These are phyloP conservation scores for Mustela nigripes DNA, from an alignment of 2,113 vertebrate species.

Conservation along the genomic window DNA sequence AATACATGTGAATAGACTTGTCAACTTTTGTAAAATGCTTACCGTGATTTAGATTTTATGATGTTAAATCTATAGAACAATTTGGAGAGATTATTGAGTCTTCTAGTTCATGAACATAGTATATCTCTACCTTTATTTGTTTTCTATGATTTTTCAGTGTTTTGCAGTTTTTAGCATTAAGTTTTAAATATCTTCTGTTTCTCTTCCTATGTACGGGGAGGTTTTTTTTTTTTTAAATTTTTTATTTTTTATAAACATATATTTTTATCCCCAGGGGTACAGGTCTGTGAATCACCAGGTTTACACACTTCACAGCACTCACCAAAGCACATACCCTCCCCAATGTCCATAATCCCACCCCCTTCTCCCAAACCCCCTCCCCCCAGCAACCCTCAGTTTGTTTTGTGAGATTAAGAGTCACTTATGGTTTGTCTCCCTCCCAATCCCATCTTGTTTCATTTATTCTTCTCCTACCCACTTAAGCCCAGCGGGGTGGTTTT, in stretches of 20 bases:
- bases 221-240: neutral
- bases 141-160: neutral
- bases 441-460: too few relatives aligned
- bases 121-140: neutral
- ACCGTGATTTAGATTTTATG: neutral
- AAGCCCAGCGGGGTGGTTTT: neutral
- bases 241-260: too few relatives aligned
- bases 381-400: too few relatives aligned
- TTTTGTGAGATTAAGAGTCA: too few relatives aligned
- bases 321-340: too few relatives aligned
- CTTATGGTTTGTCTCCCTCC: too few relatives aligned
- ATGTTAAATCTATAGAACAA: neutral
- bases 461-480: too few relatives aligned
- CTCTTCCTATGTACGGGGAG: neutral
- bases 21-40: neutral
- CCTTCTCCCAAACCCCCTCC: too few relatives aligned
- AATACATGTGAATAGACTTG: neutral
- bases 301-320: too few relatives aligned
- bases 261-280: too few relatives aligned
- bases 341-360: too few relatives aligned
- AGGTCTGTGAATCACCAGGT: too few relatives aligned
- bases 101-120: neutral
- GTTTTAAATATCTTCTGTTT: neutral
- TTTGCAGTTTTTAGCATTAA: neutral
- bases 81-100: neutral